A percentile compares a stretch with the other conserved stretches of the same genome.
Conservation (phyloP, 2,797 vertebrate genomes). For the Pipistrellus kuhlii region DNA sequence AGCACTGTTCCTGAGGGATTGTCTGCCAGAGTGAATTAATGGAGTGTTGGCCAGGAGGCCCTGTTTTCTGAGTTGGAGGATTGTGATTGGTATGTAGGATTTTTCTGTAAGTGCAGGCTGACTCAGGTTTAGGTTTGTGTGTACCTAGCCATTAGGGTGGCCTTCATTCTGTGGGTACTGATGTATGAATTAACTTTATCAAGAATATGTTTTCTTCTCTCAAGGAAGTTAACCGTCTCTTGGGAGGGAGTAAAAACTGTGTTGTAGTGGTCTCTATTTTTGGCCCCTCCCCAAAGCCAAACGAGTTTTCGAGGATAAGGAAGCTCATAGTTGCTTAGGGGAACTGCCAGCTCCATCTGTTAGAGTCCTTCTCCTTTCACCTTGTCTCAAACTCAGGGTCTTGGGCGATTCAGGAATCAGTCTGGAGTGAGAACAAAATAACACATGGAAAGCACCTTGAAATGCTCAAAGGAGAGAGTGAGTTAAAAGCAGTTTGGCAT, state of each 20-base stretch:
- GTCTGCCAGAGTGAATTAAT: not conserved
- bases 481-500: not conserved
- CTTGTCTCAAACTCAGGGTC: not conserved
- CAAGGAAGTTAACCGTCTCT: not conserved
- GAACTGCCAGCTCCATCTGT: not conserved
- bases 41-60: not conserved
- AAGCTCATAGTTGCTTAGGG: not conserved
- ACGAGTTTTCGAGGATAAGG: not conserved
- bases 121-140: not conserved
- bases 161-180: not conserved
- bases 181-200: not conserved
- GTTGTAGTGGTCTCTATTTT: not conserved
- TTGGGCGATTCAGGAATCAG: not conserved
- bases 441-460: constrained; percentile 41
- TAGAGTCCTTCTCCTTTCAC: not conserved
- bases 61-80: not conserved
- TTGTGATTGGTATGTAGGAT: not conserved
- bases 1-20: no score
- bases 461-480: not conserved
- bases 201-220: constrained; percentile 5
- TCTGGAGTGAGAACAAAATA: constrained; percentile 32
- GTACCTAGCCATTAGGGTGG: not conserved
- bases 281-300: not conserved
- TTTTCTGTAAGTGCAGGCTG: not conserved
- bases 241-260: not conserved